These are phyloP conservation scores for Nemotelus nigrinus DNA, from an alignment of 2,888 invertebrate species.

Conservation along the genomic window DNA sequence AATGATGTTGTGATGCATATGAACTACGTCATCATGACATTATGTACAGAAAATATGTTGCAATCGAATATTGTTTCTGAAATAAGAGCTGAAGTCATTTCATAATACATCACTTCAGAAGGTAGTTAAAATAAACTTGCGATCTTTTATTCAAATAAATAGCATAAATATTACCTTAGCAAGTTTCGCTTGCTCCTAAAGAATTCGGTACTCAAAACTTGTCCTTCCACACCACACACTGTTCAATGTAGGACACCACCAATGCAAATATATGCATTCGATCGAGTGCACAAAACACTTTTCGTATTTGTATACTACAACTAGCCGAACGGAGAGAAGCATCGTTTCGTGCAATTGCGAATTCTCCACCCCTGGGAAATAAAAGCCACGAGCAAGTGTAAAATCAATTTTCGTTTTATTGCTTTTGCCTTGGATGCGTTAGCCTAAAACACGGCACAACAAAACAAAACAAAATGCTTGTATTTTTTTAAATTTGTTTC, in stretches of 20 bases:
- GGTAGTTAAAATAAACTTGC: neutral
- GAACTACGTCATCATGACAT: too few relatives aligned
- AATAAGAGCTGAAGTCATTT: neutral
- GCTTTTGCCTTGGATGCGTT: constrained; percentile 38
- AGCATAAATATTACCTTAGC: too few relatives aligned
- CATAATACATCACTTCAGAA: neutral
- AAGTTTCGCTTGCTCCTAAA: too few relatives aligned
- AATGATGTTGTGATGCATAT: too few relatives aligned
- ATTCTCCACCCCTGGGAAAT: constrained; percentile 2
- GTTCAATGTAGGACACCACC: constrained; percentile 6
- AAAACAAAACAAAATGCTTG: neutral
- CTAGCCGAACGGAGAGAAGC: neutral
- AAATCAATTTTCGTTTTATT: constrained; percentile 49
- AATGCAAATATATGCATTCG: constrained; percentile 20
- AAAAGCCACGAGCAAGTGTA: constrained; percentile 46
- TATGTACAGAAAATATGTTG: too few relatives aligned
- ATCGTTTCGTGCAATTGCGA: constrained; percentile 9
- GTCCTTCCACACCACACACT: neutral
- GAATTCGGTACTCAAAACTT: neutral
- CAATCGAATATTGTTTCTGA: too few relatives aligned
- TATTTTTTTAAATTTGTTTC: constrained; percentile 30
- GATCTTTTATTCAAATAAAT: too few relatives aligned
- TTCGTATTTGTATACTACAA: neutral
- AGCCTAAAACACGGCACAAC: constrained; percentile 20
- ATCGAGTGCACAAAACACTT: neutral